These are phyloP conservation scores for Stenolophus ochropezus DNA, from an alignment of 2,888 invertebrate genomes.

Conservation along the genomic window DNA sequence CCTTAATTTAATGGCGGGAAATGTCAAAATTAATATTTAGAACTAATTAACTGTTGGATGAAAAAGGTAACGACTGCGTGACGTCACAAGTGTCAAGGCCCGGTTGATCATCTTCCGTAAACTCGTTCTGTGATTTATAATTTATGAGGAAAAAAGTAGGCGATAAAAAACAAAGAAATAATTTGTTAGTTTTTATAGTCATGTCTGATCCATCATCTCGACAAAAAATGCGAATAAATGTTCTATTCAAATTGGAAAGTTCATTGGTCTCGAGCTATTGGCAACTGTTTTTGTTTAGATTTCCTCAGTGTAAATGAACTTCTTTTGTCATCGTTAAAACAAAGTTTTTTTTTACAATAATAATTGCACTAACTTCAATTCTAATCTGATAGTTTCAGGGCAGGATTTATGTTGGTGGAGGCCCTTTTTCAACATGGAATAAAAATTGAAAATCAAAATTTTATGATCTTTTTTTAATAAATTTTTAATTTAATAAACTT, in stretches of 20 bases:
- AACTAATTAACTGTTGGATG: conserved; percentile 30
- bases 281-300: conserved; percentile 22
- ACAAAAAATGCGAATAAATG: conserved; percentile 7
- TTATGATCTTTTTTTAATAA: too few relatives aligned
- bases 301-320: background rate
- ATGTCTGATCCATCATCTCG: background rate
- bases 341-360: too few relatives aligned
- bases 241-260: conserved; percentile 25
- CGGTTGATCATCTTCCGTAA: conserved; percentile 25
- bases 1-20: conserved; percentile 13
- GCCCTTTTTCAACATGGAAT: too few relatives aligned
- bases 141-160: conserved; percentile 3
- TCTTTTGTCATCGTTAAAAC: background rate
- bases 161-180: conserved; percentile 5
- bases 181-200: background rate
- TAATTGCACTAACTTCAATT: too few relatives aligned
- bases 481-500: too few relatives aligned
- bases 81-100: conserved; percentile 24
- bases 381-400: too few relatives aligned
- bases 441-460: too few relatives aligned
- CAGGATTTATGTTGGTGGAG: too few relatives aligned
- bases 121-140: conserved; percentile 21
- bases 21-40: conserved; percentile 50
- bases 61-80: conserved; percentile 34
- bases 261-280: conserved; percentile 8